A percentile compares a stretch with the other conserved stretches of the same genome.
phyloP scores from a whole-genome alignment of 2,888 invertebrate genomes.

The Lordiphosa fenestrarum region DNA sequence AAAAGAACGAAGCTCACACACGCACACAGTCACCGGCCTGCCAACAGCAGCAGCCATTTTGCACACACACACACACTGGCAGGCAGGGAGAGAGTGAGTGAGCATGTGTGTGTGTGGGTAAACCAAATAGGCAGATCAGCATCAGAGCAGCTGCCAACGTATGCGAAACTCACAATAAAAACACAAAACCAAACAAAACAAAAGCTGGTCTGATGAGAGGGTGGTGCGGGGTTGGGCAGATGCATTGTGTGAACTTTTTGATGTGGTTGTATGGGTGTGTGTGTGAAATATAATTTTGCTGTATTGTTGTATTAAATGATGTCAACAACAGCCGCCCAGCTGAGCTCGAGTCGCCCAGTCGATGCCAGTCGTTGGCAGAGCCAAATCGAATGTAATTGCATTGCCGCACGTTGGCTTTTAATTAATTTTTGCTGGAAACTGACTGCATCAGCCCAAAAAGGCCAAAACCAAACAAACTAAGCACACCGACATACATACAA shows the following conservation, averaged over 20 bases:
- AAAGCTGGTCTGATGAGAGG: constrained; percentile 13
- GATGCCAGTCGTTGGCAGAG: constrained; percentile 33
- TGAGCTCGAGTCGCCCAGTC: constrained; percentile 43
- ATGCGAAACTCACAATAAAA: constrained; percentile 52
- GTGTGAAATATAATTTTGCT: constrained; percentile 66
- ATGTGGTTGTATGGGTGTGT: constrained; percentile 22
- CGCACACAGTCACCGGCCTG: constrained; percentile 14
- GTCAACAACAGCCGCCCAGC: constrained; percentile 74
- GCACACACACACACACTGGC: constrained; percentile 19
- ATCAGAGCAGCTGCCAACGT: constrained; percentile 58
- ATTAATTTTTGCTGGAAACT: constrained; percentile 63
- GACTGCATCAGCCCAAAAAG: constrained; percentile 29
- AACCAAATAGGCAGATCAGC: constrained; percentile 69
- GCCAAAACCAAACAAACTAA: constrained; percentile 47
- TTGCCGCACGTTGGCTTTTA: constrained; percentile 72
- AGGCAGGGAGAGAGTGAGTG: constrained; percentile 5
- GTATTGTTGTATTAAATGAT: constrained; percentile 75
- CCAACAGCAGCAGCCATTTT: constrained; percentile 8
- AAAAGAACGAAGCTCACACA: constrained; percentile 27
- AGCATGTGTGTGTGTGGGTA: constrained; percentile 1
- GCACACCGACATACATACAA: constrained; percentile 25
- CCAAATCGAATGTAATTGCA: constrained; percentile 76
- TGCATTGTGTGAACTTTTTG: constrained; percentile 66
- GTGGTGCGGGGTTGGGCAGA: constrained; percentile 19
- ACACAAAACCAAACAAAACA: constrained; percentile 63